Base-by-base conservation (phyloP, 2,797 vertebrate genomes). In the Poecilia velifera region DNA sequence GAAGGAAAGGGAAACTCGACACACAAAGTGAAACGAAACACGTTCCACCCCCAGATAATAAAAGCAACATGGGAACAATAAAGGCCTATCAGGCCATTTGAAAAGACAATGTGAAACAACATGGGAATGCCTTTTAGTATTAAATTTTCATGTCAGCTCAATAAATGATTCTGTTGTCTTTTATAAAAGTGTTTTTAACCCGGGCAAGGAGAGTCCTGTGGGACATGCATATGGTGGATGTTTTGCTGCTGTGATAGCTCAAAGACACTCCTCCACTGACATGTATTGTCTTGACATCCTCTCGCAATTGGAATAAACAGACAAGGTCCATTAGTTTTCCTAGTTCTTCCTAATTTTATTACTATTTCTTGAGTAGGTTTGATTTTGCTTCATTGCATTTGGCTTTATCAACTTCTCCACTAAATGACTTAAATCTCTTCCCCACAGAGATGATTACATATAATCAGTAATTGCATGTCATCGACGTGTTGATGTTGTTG, bases 71-170 rank as follows among this genome's bases (percentile, higher is more conserved):
- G 92, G 93, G 92, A 96, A 92, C 95, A 93, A 95, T 95, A 92
- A 90, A 93, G 91, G 80, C 88, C 90, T 91, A 96, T 95, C 94
- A 96, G 96, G 95, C 94, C 91, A 95, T 96, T 96, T 96, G 93
- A 96, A 96, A 95, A 81, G 94, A 97, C 96, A 97, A 96, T 94
- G 92, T 92, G 93, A 95, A 93, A 87, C 92, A 95, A 93, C 90
- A 91, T 86, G 94, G 88, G 89, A 93, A 94, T 93, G 94, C 82
- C 87, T 93, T 94, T 96, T 94, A 86, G 94, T 90, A 97, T 96
- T 91, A 96, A 96, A 95, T 88, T 93, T 95, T 96, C 92, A 95
- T 95, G 92, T 93, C 76, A 82, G 82, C 90, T 94, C 89, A 92
- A 92, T 92, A 90, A 91, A 93, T 90, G 78, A 92, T 95, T 93